Conservation (phyloP, 2,888 invertebrate species). For the Strigamia crassipes region DNA sequence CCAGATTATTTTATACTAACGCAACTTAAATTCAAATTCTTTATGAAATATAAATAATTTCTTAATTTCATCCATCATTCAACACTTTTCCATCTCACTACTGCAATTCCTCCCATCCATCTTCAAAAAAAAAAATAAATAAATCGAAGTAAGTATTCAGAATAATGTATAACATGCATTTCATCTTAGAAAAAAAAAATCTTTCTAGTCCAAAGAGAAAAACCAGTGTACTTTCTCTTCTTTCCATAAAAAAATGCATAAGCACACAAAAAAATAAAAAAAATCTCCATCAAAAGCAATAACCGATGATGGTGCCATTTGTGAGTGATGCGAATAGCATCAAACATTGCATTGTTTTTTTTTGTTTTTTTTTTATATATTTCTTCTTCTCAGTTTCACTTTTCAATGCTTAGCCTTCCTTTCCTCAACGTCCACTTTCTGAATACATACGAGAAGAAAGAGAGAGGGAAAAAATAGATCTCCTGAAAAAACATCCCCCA, state of each 20-base stretch:
- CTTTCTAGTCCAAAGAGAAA: neutral
- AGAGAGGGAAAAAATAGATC: neutral
- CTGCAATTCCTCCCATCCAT: too few relatives aligned
- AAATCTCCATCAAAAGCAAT: neutral
- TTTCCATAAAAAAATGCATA: neutral
- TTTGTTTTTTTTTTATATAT: too few relatives aligned
- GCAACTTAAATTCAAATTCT: too few relatives aligned
- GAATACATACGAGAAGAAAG: neutral
- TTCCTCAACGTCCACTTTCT: neutral
- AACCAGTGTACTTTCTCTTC: neutral
- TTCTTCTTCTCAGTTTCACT: constrained; percentile 1
- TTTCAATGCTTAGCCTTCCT: constrained; percentile 1
- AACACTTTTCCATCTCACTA: too few relatives aligned
- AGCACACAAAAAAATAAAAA: neutral
- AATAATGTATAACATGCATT: constrained; percentile 1
- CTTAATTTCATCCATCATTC: too few relatives aligned
- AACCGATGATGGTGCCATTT: constrained; percentile 8
- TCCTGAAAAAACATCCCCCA: constrained; percentile 8
- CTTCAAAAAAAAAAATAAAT: too few relatives aligned
- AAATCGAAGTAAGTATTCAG: too few relatives aligned
- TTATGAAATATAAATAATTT: too few relatives aligned
- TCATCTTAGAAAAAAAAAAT: neutral
- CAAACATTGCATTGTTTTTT: neutral
- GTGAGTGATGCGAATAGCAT: neutral
- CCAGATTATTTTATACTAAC: too few relatives aligned